Evolutionary conservation across 2,888 invertebrate species (phyloP).

Genomic region (Trissoscelio sp.): DNA sequence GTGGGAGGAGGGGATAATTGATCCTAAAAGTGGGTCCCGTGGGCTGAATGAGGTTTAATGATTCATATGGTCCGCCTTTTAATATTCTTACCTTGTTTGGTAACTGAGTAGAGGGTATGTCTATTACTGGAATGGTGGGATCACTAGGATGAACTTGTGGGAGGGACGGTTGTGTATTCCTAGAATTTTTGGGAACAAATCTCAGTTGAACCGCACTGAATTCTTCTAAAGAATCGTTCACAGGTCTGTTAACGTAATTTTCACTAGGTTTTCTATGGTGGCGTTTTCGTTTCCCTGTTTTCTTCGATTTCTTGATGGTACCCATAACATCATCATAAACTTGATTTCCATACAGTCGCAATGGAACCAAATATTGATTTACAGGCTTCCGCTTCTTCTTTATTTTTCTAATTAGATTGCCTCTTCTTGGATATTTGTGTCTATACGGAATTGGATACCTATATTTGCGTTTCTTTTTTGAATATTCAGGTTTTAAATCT

Average conservation of each 20-base stretch:
- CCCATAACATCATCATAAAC: constrained; percentile 82
- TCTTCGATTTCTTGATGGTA: constrained; percentile 77
- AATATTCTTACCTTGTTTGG: constrained; percentile 51
- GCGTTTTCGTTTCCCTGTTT: constrained; percentile 32
- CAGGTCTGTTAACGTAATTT: background rate
- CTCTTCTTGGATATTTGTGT: constrained; percentile 14
- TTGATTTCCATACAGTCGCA: constrained; percentile 75
- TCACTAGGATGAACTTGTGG: background rate
- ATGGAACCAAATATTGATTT: constrained; percentile 46
- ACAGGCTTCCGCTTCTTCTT: constrained; percentile 30
- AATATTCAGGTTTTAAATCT: background rate
- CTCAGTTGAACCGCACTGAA: constrained; percentile 30
- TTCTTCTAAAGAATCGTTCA: constrained; percentile 3
- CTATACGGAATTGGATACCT: background rate
- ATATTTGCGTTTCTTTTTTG: constrained; percentile 17
- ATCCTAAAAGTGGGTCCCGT: constrained; percentile 47
- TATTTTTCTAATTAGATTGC: constrained; percentile 23
- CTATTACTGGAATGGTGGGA: constrained; percentile 25
- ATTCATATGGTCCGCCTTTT: constrained; percentile 51
- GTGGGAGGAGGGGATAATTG: constrained; percentile 47
- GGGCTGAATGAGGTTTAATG: constrained; percentile 52
- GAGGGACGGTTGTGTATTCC: background rate
- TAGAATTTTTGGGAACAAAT: constrained; percentile 30
- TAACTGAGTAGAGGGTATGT: constrained; percentile 30
- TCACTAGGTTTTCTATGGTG: too few relatives aligned